Evolutionary conservation across 2,888 invertebrate species (phyloP).

Genomic region (Epirrhoe tristata): DNA sequence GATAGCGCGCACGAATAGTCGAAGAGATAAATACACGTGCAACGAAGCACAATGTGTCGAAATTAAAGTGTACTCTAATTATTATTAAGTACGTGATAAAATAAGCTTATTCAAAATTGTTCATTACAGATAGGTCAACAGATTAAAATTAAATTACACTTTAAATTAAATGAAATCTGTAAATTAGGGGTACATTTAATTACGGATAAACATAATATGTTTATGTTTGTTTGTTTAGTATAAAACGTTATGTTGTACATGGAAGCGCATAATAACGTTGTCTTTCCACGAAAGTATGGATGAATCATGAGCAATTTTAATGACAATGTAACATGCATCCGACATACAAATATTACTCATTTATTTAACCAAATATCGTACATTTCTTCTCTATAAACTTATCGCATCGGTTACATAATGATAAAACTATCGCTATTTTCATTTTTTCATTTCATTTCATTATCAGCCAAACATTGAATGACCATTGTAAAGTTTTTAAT

Average conservation of each 20-base stretch:
- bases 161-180: background rate
- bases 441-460: too few relatives aligned
- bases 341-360: slow-evolving; percentile 5
- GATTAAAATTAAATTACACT: background rate
- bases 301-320: slow-evolving; percentile 35
- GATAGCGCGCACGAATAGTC: slow-evolving; percentile 28
- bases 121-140: background rate
- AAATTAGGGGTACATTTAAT: background rate
- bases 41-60: slow-evolving; percentile 17
- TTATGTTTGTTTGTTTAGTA: background rate
- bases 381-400: background rate
- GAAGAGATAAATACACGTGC: slow-evolving; percentile 24
- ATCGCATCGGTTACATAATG: background rate
- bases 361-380: slow-evolving; percentile 1
- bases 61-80: background rate
- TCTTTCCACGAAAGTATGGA: slow-evolving; percentile 31
- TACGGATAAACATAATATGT: background rate
- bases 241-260: slow-evolving; percentile 2
- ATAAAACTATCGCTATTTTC: slow-evolving; percentile 2
- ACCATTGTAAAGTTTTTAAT: background rate
- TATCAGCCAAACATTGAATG: background rate
- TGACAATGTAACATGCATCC: slow-evolving; percentile 20
- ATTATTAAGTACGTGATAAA: slow-evolving; percentile 13
- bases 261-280: slow-evolving; percentile 8
- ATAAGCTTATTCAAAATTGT: background rate